Base-by-base conservation (phyloP, 1,140 invertebrate species). In the Drosophila trapezifrons region DNA sequence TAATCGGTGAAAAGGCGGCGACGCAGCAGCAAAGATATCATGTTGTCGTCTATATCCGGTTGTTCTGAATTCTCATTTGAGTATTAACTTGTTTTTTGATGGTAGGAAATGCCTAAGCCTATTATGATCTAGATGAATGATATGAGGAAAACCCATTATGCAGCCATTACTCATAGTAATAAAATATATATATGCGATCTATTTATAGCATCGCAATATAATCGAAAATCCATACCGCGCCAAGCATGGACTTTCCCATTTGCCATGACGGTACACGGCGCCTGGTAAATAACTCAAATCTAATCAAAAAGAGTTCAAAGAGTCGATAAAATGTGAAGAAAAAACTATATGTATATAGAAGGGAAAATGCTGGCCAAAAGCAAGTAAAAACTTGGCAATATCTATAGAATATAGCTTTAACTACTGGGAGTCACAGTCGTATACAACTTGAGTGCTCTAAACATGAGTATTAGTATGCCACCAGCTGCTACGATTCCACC, bases 311-410 rank as follows among this genome's bases (percentile, higher is more conserved):
- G 9, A 32, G 29, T 10, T 9, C 3, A 54, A 54, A 37, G 10
- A 49, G 37, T 58, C 52, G 52, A 72, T 72, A 72, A 72, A 67
- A 57, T 40, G 18, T 70, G 15, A 66, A 54, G 32, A 47, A 40
- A 35, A 29, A 38, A 18, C 22, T 66, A 37, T 29, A 46, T 9
- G 13, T 27, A 58, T 27, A n/a, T 17, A 27, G 29, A 37, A n/a
- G 10, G 18, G 8, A 40, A 32, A 29, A 46, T 4, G 9, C 25
- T 17, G 25, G 55, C 8, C 55, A 20, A 27, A 10, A 32, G 12
- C 12, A 35, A 20, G 49, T 4, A 52, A 52, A 18, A 32, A 32
- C n/a, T 32, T 8, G 29, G 17, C 47, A 9, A 32, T 18, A 51
- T 51, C 27, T 18, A 18, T 12, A n/a, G 18, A 35, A 32, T 51